Percentiles rank a stretch among this genome's conserved stretches.
phyloP scores from a whole-genome alignment of 2,113 vertebrate genomes.

The Raja brachyura region DNA sequence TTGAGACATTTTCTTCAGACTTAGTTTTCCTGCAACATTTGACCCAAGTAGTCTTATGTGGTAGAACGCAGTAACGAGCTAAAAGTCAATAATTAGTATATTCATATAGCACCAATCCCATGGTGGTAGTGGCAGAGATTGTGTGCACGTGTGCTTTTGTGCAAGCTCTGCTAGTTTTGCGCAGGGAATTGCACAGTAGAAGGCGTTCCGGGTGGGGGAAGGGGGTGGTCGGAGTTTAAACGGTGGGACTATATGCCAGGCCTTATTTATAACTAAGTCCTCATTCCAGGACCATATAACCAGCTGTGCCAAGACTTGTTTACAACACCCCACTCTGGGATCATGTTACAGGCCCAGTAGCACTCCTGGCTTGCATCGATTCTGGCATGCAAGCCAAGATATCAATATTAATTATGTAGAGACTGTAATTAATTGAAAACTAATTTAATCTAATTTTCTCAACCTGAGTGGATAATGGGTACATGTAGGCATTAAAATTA shows the following conservation, averaged over 20 bases:
- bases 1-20: no score
- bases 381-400: conserved; percentile 32
- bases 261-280: conserved; percentile 14
- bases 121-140: not conserved
- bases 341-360: conserved; percentile 22
- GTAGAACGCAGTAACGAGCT: not conserved
- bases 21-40: not conserved
- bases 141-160: not conserved
- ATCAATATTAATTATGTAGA: conserved; percentile 37
- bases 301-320: conserved; percentile 33
- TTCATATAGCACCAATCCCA: not conserved
- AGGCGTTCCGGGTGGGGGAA: not conserved
- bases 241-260: not conserved
- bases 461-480: conserved; percentile 18
- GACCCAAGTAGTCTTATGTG: not conserved
- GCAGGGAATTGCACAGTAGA: not conserved
- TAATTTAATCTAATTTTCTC: conserved; percentile 31
- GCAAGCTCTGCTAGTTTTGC: not conserved
- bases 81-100: not conserved
- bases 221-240: not conserved
- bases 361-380: conserved; percentile 35
- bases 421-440: conserved; percentile 37
- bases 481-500: not conserved
- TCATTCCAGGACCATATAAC: conserved; percentile 15
- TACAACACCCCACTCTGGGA: conserved; percentile 34